Percentiles rank a stretch among this genome's conserved stretches.
Evolutionary conservation across 2,888 invertebrate species (phyloP).

Genomic region (Cepaea hortensis): DNA sequence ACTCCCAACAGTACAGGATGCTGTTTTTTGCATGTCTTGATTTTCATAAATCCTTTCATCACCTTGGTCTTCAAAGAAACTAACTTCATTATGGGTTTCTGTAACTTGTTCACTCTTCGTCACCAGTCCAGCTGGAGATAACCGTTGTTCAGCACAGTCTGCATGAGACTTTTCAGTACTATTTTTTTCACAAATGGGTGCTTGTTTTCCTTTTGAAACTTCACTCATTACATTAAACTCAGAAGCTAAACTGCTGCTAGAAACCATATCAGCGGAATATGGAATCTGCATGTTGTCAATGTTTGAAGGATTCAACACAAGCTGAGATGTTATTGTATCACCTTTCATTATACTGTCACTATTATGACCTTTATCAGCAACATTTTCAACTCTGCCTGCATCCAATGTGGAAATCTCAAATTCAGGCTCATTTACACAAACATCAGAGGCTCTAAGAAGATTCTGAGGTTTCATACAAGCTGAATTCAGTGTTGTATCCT

Average conservation of each 20-base stretch:
- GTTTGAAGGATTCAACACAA: background rate
- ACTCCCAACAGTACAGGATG: background rate
- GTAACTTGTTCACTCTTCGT: background rate
- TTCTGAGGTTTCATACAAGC: background rate
- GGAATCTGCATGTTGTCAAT: background rate
- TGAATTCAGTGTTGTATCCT: background rate
- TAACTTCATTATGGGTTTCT: background rate
- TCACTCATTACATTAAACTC: no score
- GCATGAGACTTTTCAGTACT: background rate
- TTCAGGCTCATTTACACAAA: background rate
- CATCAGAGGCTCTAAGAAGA: background rate
- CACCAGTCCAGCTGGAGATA: background rate
- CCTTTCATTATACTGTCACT: background rate
- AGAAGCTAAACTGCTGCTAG: no score
- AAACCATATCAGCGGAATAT: background rate
- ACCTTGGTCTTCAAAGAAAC: background rate
- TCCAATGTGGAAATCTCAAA: no score
- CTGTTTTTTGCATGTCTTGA: no score
- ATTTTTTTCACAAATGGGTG: background rate
- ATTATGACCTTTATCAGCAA: background rate
- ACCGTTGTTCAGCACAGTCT: background rate
- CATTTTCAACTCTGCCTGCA: background rate
- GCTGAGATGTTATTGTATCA: background rate
- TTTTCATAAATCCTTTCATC: background rate
- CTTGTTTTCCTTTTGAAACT: background rate